These are phyloP conservation scores for Drosophila acutilabella DNA, from an alignment of 2,888 invertebrate species.

Conservation along the genomic window DNA sequence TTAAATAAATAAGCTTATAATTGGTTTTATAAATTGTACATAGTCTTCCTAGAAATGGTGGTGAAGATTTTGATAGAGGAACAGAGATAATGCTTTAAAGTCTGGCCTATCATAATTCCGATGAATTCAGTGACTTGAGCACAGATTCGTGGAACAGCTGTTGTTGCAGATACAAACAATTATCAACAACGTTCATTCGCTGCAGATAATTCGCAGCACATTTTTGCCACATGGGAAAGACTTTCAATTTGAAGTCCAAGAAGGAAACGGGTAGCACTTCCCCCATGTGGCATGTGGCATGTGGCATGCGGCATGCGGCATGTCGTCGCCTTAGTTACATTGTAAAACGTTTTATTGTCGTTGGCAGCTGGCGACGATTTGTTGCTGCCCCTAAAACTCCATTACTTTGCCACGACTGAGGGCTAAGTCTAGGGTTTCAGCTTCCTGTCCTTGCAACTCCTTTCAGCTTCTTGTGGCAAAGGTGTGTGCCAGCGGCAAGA, in stretches of 20 bases:
- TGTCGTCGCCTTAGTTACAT: slow-evolving; percentile 76
- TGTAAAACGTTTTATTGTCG: slow-evolving; percentile 78
- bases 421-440: slow-evolving; percentile 4
- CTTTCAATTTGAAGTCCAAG: slow-evolving; percentile 18
- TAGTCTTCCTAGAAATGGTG: too few relatives aligned
- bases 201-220: slow-evolving; percentile 64
- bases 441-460: not conserved
- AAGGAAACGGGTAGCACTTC: not conserved
- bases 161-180: slow-evolving; percentile 13
- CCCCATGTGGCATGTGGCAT: slow-evolving; percentile 7
- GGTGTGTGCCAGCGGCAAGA: slow-evolving; percentile 65
- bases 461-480: slow-evolving; percentile 6
- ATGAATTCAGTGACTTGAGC: not conserved
- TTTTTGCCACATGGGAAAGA: slow-evolving; percentile 67
- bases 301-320: slow-evolving; percentile 35
- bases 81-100: too few relatives aligned
- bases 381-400: slow-evolving; percentile 50
- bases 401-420: slow-evolving; percentile 4
- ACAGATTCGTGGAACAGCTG: not conserved
- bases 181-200: slow-evolving; percentile 54
- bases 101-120: not conserved
- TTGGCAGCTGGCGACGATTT: slow-evolving; percentile 76
- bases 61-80: too few relatives aligned
- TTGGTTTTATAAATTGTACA: too few relatives aligned
- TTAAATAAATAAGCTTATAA: too few relatives aligned